Base-by-base conservation (phyloP, 2,888 invertebrate genomes). In the Theodoxus fluviatilis region DNA sequence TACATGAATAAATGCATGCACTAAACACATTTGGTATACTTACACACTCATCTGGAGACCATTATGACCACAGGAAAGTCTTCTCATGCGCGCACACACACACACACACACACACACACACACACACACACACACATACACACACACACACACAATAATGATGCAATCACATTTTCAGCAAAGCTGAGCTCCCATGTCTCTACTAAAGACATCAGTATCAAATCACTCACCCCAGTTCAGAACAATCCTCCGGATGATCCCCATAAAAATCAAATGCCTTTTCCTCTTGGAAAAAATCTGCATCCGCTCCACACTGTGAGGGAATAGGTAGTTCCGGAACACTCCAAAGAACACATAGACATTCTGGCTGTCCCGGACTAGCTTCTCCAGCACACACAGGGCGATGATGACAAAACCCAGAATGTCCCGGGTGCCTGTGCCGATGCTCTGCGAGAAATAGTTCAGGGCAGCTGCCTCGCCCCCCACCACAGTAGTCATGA, bases 281-380 rank as follows among this genome's bases (percentile, higher is more conserved):
- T 81, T 82, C 31, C 77, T 75, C n/a, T 69, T 49, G 4, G 73
- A 63, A 68, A 80, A 82, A 6, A 73, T 64, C 22, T 74, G 71
- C 9, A 67, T 38, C 12, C 74, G 73, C 22, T 76, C 78, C 1
- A 75, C 73, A 52, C 75, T 79, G 9, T 66, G 67, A 1, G 85
- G 84, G 69, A 79, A 85, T 61, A 84, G 71, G 18, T 73, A 69
- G 70, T 85, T 85, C 63, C 85, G 74, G 74, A 76, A 77, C 37
- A 84, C 64, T 18, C 84, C 84, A 73, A 81, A 81, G 33, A 81
- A 66, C 7, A 84, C 68, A 65, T 79, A 84, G 28, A 84, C 85
- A 28, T 78, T 74, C 74, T 85, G 85, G 4, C 80, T 59, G 43
- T 84, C 83, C 37, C 82, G 71, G 4, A 81, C 55, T 3, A 83